phyloP scores from a whole-genome alignment of 2,888 invertebrate species.

The Zele albiditarsus region DNA sequence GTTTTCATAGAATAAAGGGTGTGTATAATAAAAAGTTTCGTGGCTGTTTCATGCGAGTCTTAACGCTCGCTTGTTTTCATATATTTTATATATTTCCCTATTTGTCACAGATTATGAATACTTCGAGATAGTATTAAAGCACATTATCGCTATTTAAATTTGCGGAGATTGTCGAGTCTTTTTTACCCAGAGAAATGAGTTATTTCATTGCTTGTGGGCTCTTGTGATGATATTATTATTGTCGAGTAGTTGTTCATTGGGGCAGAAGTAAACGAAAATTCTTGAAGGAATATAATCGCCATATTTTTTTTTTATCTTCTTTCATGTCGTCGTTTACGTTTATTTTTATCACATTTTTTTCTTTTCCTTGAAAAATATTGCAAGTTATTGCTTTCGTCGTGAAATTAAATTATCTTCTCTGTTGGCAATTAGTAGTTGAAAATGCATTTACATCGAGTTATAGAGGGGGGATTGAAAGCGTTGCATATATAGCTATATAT shows the following conservation, averaged over 20 bases:
- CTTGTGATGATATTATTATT: conserved; percentile 1
- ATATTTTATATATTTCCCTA: neutral
- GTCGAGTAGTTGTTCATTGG: conserved; percentile 6
- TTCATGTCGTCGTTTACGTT: neutral
- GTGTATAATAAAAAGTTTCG: neutral
- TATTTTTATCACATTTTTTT: neutral
- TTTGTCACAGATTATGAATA: neutral
- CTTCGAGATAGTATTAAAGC: too few species aligned
- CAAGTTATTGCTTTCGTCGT: neutral
- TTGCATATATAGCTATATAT: neutral
- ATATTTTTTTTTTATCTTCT: neutral
- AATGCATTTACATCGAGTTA: neutral
- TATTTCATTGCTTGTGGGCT: neutral
- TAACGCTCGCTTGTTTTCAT: neutral
- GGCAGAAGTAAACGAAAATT: conserved; percentile 1
- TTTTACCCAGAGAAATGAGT: neutral
- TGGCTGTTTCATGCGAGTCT: neutral
- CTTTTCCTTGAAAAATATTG: neutral
- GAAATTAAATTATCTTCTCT: neutral
- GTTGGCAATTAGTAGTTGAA: conserved; percentile 5
- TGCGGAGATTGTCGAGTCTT: neutral
- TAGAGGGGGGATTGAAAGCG: neutral
- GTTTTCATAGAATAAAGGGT: neutral
- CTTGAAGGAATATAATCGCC: neutral
- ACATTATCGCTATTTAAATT: neutral